Base-by-base conservation (phyloP, 2,888 invertebrate species). In the Leptinotarsa tumamoca region DNA sequence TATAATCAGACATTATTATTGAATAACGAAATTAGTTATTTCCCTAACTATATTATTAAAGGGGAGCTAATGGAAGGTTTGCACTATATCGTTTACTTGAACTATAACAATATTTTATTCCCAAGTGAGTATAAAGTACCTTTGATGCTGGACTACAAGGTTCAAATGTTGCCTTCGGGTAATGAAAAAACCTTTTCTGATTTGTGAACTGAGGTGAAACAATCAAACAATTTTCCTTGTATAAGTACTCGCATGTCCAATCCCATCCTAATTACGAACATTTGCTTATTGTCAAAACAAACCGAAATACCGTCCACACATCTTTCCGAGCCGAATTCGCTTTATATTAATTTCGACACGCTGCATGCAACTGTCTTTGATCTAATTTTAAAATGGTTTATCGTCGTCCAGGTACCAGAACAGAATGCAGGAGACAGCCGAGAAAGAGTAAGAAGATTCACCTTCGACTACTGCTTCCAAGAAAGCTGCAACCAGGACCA, bases 401-500 rank as follows among this genome's bases (percentile, higher is more conserved):
- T 78, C 72, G 72, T 72, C 68, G 71, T 67, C 68, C 83, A 93
- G 91, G 92, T 93, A 51, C 91, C 91, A 74, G 88, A 90, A 76
- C 91, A 92, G 85, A 92, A 93, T 84, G 92, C 93, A 0, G 93
- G 93, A 5, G 93, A 93, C 85, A 93, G 93, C 83, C 90, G 93
- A 7, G 91, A 92, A 84, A 90, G 93, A 58, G 90, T 91, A 27
- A 90, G 92, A 49, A 89, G 90, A 79, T 93, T 93, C 85, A 89
- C 90, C 79, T 93, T 93, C 75, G 93, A 93, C 85, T 92, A 91
- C 83, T 92, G 92, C 43, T 93, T 92, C 83, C 90, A 91, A 82
- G 91, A 92, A 78, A 88, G 90, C 50, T 89, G 91, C 56, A 84
- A 87, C 1, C 88, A 88, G 69, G 87, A 90, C 49, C 89, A 90